Percentiles rank a stretch among this genome's conserved stretches.
Conservation (phyloP, 2,888 invertebrate species). For the Tholera decimalis region DNA sequence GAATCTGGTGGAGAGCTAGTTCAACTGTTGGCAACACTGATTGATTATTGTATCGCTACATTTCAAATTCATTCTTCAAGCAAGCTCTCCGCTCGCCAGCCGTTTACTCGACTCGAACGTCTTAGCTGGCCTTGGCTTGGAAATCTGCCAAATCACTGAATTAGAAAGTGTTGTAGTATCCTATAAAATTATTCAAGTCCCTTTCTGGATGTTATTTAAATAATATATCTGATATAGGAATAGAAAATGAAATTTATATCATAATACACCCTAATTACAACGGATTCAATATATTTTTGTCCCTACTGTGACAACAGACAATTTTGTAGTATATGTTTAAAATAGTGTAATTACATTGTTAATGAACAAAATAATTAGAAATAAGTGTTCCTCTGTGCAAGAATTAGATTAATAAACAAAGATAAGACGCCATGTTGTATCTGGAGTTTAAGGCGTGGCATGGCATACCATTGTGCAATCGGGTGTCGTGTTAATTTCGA, state of each 20-base stretch:
- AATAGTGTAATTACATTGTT: slow-evolving; percentile 65
- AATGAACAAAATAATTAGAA: slow-evolving; percentile 67
- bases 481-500: slow-evolving; percentile 73
- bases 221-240: slow-evolving; percentile 37
- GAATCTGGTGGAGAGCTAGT: too few relatives aligned
- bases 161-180: slow-evolving; percentile 61
- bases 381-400: slow-evolving; percentile 72
- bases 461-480: slow-evolving; percentile 75
- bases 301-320: slow-evolving; percentile 59
- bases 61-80: slow-evolving; percentile 61
- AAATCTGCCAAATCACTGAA: slow-evolving; percentile 71
- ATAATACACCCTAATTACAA: slow-evolving; percentile 13
- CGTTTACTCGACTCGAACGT: slow-evolving; percentile 72
- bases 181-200: slow-evolving; percentile 28
- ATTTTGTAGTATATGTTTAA: slow-evolving; percentile 39
- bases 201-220: slow-evolving; percentile 29
- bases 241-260: slow-evolving; percentile 25
- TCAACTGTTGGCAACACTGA: too few relatives aligned
- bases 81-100: slow-evolving; percentile 73
- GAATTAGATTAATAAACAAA: slow-evolving; percentile 62
- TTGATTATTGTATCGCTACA: too few relatives aligned
- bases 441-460: slow-evolving; percentile 81
- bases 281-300: slow-evolving; percentile 38
- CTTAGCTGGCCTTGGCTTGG: slow-evolving; percentile 71
- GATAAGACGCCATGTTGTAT: slow-evolving; percentile 86